phyloP scores from a whole-genome alignment of 2,797 vertebrate genomes.

The Cossypha caffra region DNA sequence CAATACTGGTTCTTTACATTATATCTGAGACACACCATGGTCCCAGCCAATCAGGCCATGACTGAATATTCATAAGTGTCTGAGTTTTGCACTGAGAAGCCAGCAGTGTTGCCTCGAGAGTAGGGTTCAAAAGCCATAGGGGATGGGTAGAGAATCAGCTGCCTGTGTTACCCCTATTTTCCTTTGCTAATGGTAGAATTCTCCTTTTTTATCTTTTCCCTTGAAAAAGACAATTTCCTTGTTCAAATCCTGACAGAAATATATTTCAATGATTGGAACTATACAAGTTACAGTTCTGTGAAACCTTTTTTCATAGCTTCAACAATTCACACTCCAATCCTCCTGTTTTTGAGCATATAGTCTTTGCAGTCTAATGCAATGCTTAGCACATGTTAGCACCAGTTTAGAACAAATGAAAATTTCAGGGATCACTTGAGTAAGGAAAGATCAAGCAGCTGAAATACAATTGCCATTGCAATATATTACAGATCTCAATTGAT shows the following conservation, averaged over 20 bases:
- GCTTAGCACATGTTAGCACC: background rate
- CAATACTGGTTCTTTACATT: background rate
- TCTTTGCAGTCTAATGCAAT: background rate
- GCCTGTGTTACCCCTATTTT: background rate
- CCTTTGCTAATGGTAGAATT: background rate
- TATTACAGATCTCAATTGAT: background rate
- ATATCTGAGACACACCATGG: background rate
- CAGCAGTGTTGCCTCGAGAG: background rate
- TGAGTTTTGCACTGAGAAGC: background rate
- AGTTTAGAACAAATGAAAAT: background rate
- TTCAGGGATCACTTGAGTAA: background rate
- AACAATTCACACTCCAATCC: background rate
- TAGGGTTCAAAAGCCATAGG: fast-evolving
- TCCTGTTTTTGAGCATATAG: background rate
- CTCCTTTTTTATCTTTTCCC: background rate
- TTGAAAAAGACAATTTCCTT: background rate
- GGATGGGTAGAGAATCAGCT: background rate
- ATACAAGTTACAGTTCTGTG: background rate
- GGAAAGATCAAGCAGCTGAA: background rate
- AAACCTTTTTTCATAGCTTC: background rate
- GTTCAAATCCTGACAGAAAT: background rate
- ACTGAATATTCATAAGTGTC: background rate
- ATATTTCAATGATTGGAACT: background rate
- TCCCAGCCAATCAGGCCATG: background rate
- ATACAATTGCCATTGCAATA: background rate